Evolutionary conservation across 2,888 invertebrate species (phyloP).

Genomic region (Chorisops tibialis): DNA sequence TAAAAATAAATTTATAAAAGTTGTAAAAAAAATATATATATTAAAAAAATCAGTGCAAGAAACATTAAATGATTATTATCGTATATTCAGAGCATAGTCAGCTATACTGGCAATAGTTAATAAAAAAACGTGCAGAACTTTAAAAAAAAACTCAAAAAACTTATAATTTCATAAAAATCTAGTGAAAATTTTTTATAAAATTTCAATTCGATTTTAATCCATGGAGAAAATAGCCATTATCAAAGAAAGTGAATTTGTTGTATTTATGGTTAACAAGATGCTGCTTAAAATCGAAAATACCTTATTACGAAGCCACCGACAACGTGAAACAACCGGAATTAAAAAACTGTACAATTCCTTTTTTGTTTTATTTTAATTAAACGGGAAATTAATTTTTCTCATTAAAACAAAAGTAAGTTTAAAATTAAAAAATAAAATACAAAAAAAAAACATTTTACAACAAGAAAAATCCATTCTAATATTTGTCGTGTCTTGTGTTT

Average conservation of each 20-base stretch:
- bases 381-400: background rate
- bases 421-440: background rate
- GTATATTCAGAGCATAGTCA: background rate
- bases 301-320: slow-evolving; percentile 75
- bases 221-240: slow-evolving; percentile 23
- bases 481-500: background rate
- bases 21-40: background rate
- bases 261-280: slow-evolving; percentile 58
- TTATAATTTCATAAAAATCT: background rate
- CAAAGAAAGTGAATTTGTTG: slow-evolving; percentile 18
- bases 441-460: background rate
- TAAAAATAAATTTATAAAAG: background rate
- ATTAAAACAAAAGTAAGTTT: background rate
- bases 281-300: slow-evolving; percentile 69
- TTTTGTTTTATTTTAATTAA: slow-evolving; percentile 77
- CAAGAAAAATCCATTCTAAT: background rate
- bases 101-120: background rate
- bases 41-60: background rate
- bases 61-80: too few species aligned
- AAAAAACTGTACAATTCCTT: slow-evolving; percentile 85
- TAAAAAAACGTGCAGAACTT: background rate
- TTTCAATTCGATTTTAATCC: slow-evolving; percentile 28
- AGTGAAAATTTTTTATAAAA: background rate
- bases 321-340: slow-evolving; percentile 79
- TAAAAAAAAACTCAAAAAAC: background rate